Percentiles rank a stretch among this genome's conserved stretches.
Conservation (phyloP, 1,140 invertebrate genomes). For the Stratiolaelaps scimitus region DNA sequence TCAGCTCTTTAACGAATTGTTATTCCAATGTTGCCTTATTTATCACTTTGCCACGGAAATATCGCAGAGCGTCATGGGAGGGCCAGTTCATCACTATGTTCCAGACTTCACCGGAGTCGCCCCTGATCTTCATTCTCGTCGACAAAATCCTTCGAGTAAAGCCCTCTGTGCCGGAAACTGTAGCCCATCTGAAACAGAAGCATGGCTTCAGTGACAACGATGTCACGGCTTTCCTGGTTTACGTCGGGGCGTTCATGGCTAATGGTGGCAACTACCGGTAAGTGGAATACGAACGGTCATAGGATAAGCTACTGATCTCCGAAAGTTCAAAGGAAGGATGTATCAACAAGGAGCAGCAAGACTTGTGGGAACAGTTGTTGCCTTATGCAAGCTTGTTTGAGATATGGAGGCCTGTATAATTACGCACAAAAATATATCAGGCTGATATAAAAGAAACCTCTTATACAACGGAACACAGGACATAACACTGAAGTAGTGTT, state of each 20-base stretch:
- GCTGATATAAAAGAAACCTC: no score
- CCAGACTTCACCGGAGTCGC: slow-evolving; percentile 64
- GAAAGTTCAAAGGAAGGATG: no score
- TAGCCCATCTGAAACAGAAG: slow-evolving; percentile 49
- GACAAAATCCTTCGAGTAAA: slow-evolving; percentile 64
- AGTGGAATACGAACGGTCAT: slow-evolving; percentile 23
- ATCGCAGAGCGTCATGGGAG: slow-evolving; percentile 25
- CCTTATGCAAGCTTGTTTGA: neutral
- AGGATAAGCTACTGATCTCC: no score
- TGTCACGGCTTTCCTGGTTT: slow-evolving; percentile 52
- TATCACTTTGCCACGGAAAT: no score
- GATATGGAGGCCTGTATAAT: neutral
- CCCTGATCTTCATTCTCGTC: slow-evolving; percentile 65
- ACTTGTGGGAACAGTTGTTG: no score
- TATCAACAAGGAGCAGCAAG: no score
- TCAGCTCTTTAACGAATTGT: no score
- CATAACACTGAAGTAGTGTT: no score
- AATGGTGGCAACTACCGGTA: slow-evolving; percentile 30
- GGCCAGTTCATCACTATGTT: slow-evolving; percentile 35
- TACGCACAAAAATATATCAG: slow-evolving; percentile 14
- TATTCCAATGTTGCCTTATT: no score
- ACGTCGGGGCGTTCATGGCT: slow-evolving; percentile 33
- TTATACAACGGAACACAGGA: no score
- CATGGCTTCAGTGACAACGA: slow-evolving; percentile 61
- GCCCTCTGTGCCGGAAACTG: slow-evolving; percentile 52